These are phyloP conservation scores for Zygogramma bicolorata DNA, from an alignment of 2,888 invertebrate species.

Conservation along the genomic window DNA sequence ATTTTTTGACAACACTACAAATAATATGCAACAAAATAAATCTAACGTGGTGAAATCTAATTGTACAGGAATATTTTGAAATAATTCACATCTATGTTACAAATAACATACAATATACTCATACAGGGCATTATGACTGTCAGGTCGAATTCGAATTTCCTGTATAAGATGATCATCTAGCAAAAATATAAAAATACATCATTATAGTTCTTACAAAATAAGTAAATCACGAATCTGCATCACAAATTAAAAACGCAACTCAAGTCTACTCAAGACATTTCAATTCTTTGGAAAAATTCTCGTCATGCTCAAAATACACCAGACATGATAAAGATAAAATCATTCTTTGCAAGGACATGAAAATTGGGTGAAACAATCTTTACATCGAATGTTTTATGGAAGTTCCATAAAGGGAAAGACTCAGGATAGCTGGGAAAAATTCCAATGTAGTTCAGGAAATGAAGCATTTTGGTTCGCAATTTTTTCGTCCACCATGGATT, in stretches of 20 bases:
- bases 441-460: no score
- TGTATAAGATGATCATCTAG: constrained; percentile 50
- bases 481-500: no score
- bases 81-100: constrained; percentile 30
- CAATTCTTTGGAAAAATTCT: constrained; percentile 47
- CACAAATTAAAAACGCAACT: constrained; percentile 43
- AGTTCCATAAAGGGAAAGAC: no score
- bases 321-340: neutral
- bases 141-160: neutral
- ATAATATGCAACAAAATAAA: constrained; percentile 28
- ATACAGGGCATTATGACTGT: neutral
- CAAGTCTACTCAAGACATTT: constrained; percentile 27
- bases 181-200: constrained; percentile 53
- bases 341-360: neutral
- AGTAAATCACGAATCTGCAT: constrained; percentile 50
- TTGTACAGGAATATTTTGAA: constrained; percentile 32
- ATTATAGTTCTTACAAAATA: constrained; percentile 45
- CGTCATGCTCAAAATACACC: constrained; percentile 23
- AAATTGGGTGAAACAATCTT: neutral
- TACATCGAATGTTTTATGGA: neutral
- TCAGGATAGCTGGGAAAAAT: no score
- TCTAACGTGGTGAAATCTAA: constrained; percentile 27
- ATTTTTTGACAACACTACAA: constrained; percentile 25
- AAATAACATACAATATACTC: constrained; percentile 23
- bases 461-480: no score